phyloP scores from a whole-genome alignment of 2,888 invertebrate genomes.

The Artemia sinica region DNA sequence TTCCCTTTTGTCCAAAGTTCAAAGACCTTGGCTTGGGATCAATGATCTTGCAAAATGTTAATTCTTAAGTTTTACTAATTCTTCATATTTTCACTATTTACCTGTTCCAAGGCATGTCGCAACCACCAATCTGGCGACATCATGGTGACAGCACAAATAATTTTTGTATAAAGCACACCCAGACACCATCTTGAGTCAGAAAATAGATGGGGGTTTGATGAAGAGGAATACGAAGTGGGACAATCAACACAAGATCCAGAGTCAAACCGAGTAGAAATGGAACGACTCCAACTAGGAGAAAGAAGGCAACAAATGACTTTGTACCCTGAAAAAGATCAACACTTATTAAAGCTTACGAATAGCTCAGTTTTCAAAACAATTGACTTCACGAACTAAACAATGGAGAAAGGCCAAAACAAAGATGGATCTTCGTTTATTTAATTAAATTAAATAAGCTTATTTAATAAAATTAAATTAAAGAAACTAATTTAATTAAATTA shows the following conservation, averaged over 20 bases:
- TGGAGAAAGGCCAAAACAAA: no score
- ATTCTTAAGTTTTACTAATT: no score
- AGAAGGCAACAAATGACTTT: conserved; percentile 49
- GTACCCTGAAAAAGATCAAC: conserved; percentile 36
- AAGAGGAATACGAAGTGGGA: conserved; percentile 77
- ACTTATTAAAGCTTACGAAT: background rate
- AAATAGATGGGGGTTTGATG: conserved; percentile 59
- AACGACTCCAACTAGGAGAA: conserved; percentile 64
- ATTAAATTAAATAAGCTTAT: no score
- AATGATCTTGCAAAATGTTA: no score
- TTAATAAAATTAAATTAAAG: no score
- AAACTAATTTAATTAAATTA: no score
- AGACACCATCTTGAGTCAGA: conserved; percentile 69
- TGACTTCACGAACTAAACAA: no score
- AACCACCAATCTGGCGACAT: conserved; percentile 94
- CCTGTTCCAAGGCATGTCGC: conserved; percentile 70
- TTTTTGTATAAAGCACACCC: conserved; percentile 91
- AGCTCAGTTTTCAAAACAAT: no score
- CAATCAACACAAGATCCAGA: conserved; percentile 73
- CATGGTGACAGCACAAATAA: conserved; percentile 84
- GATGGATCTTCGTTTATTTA: no score
- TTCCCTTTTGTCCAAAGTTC: no score
- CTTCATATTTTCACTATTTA: conserved; percentile 25
- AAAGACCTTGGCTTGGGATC: no score
- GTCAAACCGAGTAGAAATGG: conserved; percentile 79